These are phyloP conservation scores for Melanophora roralis DNA, from an alignment of 2,888 invertebrate genomes.

Conservation along the genomic window DNA sequence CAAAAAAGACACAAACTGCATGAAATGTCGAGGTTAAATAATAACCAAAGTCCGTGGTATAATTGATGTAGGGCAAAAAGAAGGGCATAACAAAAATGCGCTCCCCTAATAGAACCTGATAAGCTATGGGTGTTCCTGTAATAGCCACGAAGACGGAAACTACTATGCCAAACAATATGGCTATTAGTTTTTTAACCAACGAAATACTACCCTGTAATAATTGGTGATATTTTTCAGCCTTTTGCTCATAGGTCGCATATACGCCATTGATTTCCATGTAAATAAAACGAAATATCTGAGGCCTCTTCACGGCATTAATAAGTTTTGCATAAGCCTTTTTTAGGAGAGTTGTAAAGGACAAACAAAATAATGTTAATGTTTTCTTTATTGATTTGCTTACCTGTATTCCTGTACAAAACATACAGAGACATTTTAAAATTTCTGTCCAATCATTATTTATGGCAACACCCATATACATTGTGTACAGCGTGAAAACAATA, in stretches of 20 bases:
- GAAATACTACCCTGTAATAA: background rate
- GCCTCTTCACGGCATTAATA: background rate
- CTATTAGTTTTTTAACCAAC: constrained; percentile 2
- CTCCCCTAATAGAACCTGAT: background rate
- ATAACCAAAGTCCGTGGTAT: background rate
- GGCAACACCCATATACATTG: background rate
- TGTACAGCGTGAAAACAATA: constrained; percentile 11
- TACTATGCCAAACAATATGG: background rate
- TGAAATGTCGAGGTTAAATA: background rate
- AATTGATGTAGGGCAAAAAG: background rate
- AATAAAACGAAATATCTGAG: background rate
- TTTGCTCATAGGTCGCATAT: background rate
- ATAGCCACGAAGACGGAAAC: fast-evolving
- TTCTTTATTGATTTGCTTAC: background rate
- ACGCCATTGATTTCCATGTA: background rate
- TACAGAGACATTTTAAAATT: background rate
- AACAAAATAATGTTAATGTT: background rate
- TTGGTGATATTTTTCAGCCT: background rate
- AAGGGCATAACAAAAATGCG: constrained; percentile 16
- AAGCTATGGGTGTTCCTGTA: background rate
- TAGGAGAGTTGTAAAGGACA: no score
- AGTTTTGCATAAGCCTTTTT: constrained; percentile 32
- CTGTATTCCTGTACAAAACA: constrained; percentile 11
- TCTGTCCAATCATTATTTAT: background rate
- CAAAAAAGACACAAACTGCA: background rate